Base-by-base conservation (phyloP, 2,888 invertebrate species). In the Muschampia plurimacula region DNA sequence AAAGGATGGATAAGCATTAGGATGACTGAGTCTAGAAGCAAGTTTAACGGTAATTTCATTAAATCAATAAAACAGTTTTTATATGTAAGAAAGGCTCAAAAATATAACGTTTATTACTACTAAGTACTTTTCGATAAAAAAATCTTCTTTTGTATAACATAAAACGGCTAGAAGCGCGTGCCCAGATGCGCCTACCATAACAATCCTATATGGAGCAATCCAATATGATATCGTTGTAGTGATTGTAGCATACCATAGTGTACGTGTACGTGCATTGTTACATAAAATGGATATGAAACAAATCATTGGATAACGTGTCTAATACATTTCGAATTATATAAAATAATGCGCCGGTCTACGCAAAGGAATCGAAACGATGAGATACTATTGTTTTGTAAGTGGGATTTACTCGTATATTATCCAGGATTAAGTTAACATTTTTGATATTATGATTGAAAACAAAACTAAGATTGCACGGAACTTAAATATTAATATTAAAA, bases 211-310 rank as follows among this genome's bases (percentile, higher is more conserved):
- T 83, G 78, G 79, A 74, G 73, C 72, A 81, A 82, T 84, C 81
- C 83, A 79, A 82, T 82, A 80, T 79, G 70, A 78, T 79, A 81
- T 83, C 79, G 77, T 80, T 82, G 84, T 83, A 83, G 77, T 83
- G 83, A 84, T 84, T 85, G 78, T 82, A 82, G 78, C n/a, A 39
- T 46, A 9, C 32, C 44, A 49, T 41, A 66, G 72, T 73, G 74
- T 77, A 22, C 22, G 72, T 73, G 74, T 77, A 22, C 22, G 22
- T 22, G 22, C 36, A 60, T 60, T 60, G 76, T 78, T 78, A 79
- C 65, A 39, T 49, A 71, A 71, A 71, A 65, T 71, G 71, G 59
- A 66, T 59, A 71, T 44, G 59, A 46, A 46, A 22, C 22, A 36
- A 63, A 49, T 49, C 39, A 60, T 39, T 60, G 52, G 52, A 52